Conservation (phyloP, 1,140 invertebrate species). For the Myzus persicae region DNA sequence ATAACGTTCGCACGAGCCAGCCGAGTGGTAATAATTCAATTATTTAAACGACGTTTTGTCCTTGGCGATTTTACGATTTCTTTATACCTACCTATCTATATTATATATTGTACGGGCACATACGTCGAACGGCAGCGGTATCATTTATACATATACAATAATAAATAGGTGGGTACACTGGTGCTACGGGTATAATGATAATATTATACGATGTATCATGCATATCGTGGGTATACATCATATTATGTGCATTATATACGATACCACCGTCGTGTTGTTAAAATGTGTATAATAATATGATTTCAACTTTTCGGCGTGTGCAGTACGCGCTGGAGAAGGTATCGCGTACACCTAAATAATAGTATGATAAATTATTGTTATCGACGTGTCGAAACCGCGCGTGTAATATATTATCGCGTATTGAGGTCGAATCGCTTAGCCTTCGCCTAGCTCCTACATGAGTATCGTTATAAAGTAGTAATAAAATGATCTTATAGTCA, state of each 20-base stretch:
- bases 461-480: background rate
- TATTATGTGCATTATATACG: background rate
- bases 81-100: background rate
- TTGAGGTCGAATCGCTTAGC: background rate
- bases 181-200: background rate
- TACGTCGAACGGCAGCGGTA: background rate
- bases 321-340: background rate
- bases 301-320: background rate
- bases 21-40: background rate
- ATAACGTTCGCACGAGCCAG: background rate
- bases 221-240: background rate
- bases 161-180: background rate
- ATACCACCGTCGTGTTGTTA: background rate
- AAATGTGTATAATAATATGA: background rate
- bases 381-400: background rate
- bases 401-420: background rate
- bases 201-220: background rate
- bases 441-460: background rate
- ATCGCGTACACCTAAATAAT: background rate
- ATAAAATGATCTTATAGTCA: background rate
- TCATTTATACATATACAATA: background rate
- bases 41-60: background rate
- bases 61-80: conserved; percentile 27
- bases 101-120: background rate
- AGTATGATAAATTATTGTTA: conserved; percentile 14